Conservation (phyloP, 2,113 vertebrate species). For the Cranoglanis bouderius region DNA sequence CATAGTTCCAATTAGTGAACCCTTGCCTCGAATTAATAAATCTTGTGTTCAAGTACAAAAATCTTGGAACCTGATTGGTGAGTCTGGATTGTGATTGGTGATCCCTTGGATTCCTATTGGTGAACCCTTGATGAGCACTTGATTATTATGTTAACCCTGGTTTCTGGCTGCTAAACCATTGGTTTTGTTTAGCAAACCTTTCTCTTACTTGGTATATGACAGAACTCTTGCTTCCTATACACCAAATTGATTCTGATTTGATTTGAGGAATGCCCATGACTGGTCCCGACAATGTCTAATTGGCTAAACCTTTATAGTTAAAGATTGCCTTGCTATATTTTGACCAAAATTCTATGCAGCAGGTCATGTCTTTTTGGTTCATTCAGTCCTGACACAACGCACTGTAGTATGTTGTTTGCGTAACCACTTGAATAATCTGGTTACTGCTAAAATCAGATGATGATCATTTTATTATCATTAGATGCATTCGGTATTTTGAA, state of each 20-base stretch:
- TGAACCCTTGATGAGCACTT: background rate
- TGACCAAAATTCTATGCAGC: background rate
- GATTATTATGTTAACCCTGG: background rate
- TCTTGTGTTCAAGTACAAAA: background rate
- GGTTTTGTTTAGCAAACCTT: background rate
- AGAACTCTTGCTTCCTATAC: background rate
- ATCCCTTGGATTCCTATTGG: background rate
- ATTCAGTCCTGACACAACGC: background rate
- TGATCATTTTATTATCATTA: background rate
- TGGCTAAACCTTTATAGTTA: background rate
- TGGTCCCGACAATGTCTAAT: background rate
- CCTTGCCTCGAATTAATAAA: no score
- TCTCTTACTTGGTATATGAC: background rate
- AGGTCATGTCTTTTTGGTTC: background rate
- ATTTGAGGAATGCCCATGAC: background rate
- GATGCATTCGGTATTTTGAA: background rate
- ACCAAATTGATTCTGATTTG: background rate
- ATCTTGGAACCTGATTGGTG: background rate
- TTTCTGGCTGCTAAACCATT: background rate
- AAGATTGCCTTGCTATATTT: background rate
- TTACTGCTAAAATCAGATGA: background rate
- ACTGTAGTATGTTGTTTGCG: background rate
- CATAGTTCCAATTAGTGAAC: background rate
- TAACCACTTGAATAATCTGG: background rate
- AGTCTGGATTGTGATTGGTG: background rate